These are phyloP conservation scores for Scaptomyza reducta DNA, from an alignment of 2,888 invertebrate genomes.

Conservation along the genomic window DNA sequence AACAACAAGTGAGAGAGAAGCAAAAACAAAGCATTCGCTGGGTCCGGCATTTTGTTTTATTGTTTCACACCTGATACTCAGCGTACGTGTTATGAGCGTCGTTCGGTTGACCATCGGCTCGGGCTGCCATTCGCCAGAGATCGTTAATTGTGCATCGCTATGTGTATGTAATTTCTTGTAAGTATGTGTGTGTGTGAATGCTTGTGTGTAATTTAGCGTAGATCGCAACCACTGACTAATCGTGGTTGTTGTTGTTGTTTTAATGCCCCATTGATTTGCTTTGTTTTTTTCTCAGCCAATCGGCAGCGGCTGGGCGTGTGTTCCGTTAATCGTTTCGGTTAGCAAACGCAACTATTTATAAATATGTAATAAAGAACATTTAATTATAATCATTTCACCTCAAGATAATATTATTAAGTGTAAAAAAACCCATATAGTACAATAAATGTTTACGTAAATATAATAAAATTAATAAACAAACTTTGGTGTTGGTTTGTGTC, in stretches of 20 bases:
- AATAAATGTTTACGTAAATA: background rate
- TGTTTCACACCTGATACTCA: slow-evolving; percentile 58
- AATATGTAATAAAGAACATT: background rate
- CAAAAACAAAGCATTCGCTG: slow-evolving; percentile 15
- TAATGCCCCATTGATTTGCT: slow-evolving; percentile 28
- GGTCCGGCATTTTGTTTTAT: slow-evolving; percentile 58
- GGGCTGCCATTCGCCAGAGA: slow-evolving; percentile 69
- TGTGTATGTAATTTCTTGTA: background rate
- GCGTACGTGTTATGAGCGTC: slow-evolving; percentile 31
- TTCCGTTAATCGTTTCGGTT: background rate
- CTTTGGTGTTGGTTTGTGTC: slow-evolving; percentile 12
- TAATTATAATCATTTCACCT: background rate
- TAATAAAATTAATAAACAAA: background rate
- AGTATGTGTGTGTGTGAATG: slow-evolving; percentile 8
- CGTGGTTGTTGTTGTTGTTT: slow-evolving; percentile 13
- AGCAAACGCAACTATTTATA: background rate
- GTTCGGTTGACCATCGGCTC: slow-evolving; percentile 67
- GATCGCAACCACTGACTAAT: slow-evolving; percentile 30
- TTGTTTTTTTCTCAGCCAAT: slow-evolving; percentile 47
- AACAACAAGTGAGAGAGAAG: slow-evolving; percentile 8
- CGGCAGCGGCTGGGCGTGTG: slow-evolving; percentile 26
- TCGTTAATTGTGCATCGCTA: slow-evolving; percentile 39
- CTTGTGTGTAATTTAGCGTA: slow-evolving; percentile 29
- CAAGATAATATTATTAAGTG: too few species aligned
- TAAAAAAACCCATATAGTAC: background rate